Conservation (phyloP, 2,113 vertebrate species). For the Etia nguti region DNA sequence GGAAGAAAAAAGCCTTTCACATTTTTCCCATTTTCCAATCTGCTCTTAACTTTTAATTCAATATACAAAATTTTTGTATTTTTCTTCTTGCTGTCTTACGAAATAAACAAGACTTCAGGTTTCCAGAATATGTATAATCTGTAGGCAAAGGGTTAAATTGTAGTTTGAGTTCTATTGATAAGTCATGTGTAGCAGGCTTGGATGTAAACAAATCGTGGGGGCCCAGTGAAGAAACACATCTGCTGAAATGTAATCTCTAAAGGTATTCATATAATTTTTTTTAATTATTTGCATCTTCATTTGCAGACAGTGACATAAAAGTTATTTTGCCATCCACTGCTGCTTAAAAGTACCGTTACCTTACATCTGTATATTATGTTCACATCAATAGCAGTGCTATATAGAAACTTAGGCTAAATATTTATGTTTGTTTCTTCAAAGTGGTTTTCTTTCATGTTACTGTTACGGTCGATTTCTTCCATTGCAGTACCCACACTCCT, state of each 20-base stretch:
- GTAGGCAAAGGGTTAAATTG: not conserved
- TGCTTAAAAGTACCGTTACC: accelerated
- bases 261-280: accelerated
- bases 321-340: accelerated
- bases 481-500: not conserved
- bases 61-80: too few relatives aligned
- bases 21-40: not conserved
- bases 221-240: not conserved
- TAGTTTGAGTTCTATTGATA: not conserved
- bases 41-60: not conserved
- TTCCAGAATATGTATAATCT: not conserved
- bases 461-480: not conserved
- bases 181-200: not conserved
- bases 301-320: not conserved
- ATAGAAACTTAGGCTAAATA: not conserved
- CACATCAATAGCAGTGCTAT: not conserved
- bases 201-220: accelerated
- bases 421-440: not conserved
- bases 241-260: not conserved
- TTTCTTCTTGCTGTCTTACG: not conserved
- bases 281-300: not conserved
- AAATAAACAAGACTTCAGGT: accelerated
- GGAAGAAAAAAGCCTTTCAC: not conserved
- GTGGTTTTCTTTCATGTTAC: not conserved
- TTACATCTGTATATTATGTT: not conserved